Conservation (phyloP, 2,888 invertebrate genomes). For the Drosophila neotestacea region DNA sequence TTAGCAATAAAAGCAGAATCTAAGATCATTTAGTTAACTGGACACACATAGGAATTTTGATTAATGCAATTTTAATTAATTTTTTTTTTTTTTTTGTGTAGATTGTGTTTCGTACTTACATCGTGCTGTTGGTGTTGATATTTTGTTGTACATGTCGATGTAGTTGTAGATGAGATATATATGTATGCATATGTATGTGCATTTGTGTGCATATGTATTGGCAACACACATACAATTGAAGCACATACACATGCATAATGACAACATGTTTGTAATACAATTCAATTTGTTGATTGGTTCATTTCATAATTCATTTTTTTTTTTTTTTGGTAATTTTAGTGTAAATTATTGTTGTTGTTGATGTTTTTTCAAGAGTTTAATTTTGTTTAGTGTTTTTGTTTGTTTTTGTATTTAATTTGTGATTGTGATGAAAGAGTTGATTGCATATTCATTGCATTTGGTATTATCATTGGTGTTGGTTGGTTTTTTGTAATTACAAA, state of each 20-base stretch:
- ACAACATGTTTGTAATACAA: constrained; percentile 51
- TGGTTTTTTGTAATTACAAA: constrained; percentile 44
- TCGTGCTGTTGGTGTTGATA: constrained; percentile 85
- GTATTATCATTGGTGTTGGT: constrained; percentile 46
- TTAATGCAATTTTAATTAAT: constrained; percentile 53
- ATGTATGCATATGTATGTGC: constrained; percentile 59
- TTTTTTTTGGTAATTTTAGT: not conserved
- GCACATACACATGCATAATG: constrained; percentile 70
- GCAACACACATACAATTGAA: constrained; percentile 44
- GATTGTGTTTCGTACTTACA: constrained; percentile 85
- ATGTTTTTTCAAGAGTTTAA: not conserved
- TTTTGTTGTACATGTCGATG: constrained; percentile 82
- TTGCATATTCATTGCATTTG: constrained; percentile 70
- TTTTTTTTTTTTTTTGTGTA: constrained; percentile 52
- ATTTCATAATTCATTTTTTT: constrained; percentile 33
- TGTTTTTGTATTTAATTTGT: constrained; percentile 32
- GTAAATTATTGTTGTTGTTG: constrained; percentile 8
- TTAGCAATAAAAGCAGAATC: constrained; percentile 60
- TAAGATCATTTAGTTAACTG: constrained; percentile 53
- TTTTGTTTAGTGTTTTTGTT: constrained; percentile 31
- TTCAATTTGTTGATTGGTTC: constrained; percentile 54
- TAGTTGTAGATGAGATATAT: constrained; percentile 66
- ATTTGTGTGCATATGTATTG: constrained; percentile 6
- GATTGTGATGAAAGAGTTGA: constrained; percentile 53
- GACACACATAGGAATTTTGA: constrained; percentile 59